Evolutionary conservation across 2,888 invertebrate species (phyloP).

Genomic region (Limnephilus lunatus): DNA sequence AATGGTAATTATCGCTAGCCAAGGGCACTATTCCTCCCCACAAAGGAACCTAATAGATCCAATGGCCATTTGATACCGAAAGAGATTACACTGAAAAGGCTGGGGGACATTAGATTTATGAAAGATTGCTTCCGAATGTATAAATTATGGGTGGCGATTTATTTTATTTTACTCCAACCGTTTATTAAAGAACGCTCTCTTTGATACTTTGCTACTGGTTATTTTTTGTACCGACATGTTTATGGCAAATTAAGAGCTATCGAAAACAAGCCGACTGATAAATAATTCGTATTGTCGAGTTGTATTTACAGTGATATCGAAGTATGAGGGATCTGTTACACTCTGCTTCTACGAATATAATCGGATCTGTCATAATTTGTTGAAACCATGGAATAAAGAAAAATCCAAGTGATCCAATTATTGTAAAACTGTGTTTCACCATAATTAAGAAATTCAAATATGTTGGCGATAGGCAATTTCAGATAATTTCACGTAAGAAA

Average conservation of each 20-base stretch:
- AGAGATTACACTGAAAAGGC: slow-evolving; percentile 65
- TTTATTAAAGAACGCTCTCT: slow-evolving; percentile 42
- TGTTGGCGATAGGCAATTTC: no score
- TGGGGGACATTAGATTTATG: slow-evolving; percentile 62
- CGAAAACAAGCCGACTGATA: slow-evolving; percentile 45
- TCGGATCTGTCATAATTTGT: neutral
- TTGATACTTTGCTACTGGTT: slow-evolving; percentile 42
- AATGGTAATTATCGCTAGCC: slow-evolving; percentile 65
- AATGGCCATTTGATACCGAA: slow-evolving; percentile 60
- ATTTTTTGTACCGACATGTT: slow-evolving; percentile 51
- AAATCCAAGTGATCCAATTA: no score
- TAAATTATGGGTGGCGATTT: slow-evolving; percentile 47
- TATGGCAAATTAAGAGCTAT: slow-evolving; percentile 52
- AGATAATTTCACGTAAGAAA: no score
- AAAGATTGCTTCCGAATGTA: slow-evolving; percentile 55
- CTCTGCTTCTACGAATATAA: neutral
- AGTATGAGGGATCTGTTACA: neutral
- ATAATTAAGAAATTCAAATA: no score
- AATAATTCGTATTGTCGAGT: slow-evolving; percentile 32
- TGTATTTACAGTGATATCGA: neutral
- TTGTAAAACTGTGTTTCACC: no score
- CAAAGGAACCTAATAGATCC: slow-evolving; percentile 55
- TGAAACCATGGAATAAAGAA: no score
- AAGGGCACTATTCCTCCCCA: slow-evolving; percentile 56
- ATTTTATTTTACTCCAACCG: slow-evolving; percentile 41